Conservation (phyloP, 2,888 invertebrate genomes). For the Sinohyriopsis cumingii region DNA sequence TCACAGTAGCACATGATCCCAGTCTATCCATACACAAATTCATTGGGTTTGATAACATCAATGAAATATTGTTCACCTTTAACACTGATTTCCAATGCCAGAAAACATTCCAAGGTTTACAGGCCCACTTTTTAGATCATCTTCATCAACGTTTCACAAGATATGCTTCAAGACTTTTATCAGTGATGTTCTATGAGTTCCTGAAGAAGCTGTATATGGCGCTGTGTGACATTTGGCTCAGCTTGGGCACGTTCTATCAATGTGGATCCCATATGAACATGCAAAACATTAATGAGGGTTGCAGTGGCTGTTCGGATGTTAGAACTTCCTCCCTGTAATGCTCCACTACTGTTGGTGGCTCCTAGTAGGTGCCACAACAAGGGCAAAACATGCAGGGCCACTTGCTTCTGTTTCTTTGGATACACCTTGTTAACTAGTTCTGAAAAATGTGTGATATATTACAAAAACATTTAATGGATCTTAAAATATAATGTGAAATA, state of each 20-base stretch:
- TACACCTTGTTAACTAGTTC: constrained; percentile 64
- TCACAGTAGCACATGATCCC: too few species aligned
- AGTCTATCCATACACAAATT: too few species aligned
- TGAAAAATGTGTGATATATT: constrained; percentile 36
- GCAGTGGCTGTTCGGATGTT: constrained; percentile 58
- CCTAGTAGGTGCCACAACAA: constrained; percentile 67
- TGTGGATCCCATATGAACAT: constrained; percentile 58
- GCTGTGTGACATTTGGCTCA: constrained; percentile 52
- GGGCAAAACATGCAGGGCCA: constrained; percentile 68
- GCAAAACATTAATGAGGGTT: constrained; percentile 50
- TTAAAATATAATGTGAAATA: too few species aligned
- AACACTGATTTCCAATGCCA: too few species aligned
- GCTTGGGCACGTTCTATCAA: constrained; percentile 59
- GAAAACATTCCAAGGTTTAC: too few species aligned
- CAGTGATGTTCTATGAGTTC: constrained; percentile 43
- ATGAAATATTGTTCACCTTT: too few species aligned
- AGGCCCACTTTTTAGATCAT: too few species aligned
- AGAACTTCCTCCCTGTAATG: constrained; percentile 56
- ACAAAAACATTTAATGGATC: too few species aligned
- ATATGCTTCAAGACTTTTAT: too few species aligned
- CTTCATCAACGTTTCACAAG: too few species aligned
- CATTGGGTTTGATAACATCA: too few species aligned
- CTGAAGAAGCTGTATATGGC: constrained; percentile 58
- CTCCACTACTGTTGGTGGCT: constrained; percentile 57
- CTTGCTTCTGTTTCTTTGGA: constrained; percentile 65